Conservation (phyloP, 2,888 invertebrate species). For the Zaprionus lineosus region DNA sequence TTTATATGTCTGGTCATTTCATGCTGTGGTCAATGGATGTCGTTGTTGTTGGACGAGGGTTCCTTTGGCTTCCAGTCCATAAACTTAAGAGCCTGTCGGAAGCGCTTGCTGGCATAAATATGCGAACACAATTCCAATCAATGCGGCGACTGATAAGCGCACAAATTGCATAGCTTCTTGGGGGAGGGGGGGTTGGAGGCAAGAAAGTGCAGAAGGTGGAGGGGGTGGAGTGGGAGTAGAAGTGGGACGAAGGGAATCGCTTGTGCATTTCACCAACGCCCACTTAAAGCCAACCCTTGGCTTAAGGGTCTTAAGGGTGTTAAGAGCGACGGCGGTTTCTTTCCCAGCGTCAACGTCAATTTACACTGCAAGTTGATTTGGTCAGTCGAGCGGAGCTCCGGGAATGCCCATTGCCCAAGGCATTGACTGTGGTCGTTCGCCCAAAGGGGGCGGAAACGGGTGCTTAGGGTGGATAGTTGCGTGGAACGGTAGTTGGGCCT, state of each 20-base stretch:
- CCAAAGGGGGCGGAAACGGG: slow-evolving; percentile 5
- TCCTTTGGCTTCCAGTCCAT: slow-evolving; percentile 13
- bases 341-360: slow-evolving; percentile 48
- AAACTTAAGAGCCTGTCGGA: slow-evolving; percentile 44
- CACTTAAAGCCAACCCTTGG: slow-evolving; percentile 7
- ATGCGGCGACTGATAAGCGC: slow-evolving; percentile 70
- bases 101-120: slow-evolving; percentile 56
- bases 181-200: not conserved
- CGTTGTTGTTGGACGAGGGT: slow-evolving; percentile 24
- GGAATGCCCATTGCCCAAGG: slow-evolving; percentile 18
- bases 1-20: slow-evolving; percentile 48
- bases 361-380: slow-evolving; percentile 71
- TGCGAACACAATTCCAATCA: slow-evolving; percentile 61
- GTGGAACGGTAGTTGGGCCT: too few species aligned
- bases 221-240: not conserved
- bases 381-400: slow-evolving; percentile 41
- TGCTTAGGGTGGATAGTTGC: too few species aligned
- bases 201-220: not conserved
- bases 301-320: too few species aligned
- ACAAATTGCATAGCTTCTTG: slow-evolving; percentile 60
- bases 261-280: too few species aligned
- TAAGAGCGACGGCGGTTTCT: slow-evolving; percentile 20
- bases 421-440: slow-evolving; percentile 26
- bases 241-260: too few species aligned
- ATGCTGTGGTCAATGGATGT: slow-evolving; percentile 23